Evolutionary conservation across 1,140 invertebrate species (phyloP), one percentile per base, ranked within the genome.

Genomic region (Arctopsyche grandis): DNA sequence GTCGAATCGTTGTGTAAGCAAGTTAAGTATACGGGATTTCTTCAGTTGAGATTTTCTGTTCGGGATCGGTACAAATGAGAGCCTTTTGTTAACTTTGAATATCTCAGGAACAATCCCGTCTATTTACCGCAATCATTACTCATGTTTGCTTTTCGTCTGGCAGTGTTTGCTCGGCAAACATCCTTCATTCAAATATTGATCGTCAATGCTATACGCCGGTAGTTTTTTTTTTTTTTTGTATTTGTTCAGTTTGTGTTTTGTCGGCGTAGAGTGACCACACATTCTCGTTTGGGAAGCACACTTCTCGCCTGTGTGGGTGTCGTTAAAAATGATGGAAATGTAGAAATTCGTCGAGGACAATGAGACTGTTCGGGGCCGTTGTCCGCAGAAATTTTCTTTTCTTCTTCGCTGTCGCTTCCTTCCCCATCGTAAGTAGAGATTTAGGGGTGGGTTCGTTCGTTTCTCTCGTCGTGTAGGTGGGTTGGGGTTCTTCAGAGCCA

Each of bases 291-390:
- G 29, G 29, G 7, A 56, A 5, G 19, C 5, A 19, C 7, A 60
- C 14, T 9, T 60, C 9, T 60, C 14, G 56, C 14, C 7, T 9
- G 56, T 60, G 56, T 21, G 56, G 16, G 16, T 52, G 48, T 52
- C 48, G 48, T 52, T 52, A 60, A 21, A 19, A 60, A 60, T 21
- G 56, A 60, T 21, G 7, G n/a, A 60, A 9, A 60, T 60, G 56
- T 60, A 60, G 56, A 60, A 21, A 60, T 60, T 60, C 56, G 56
- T 60, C 63, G 21, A 26, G 63, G 24, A 22, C 63, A 66, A 66
- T 24, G 21, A 66, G 21, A 26, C 24, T 26, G 19, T 66, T 14
- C 14, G 10, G 21, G 10, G 24, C 24, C 21, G 16, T 60, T 22
- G 19, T 60, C 58, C 58, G 22, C 63, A 66, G 63, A 66, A 66